Evolutionary conservation across 2,797 vertebrate species (phyloP).

Genomic region (Macrochelys suwanniensis): DNA sequence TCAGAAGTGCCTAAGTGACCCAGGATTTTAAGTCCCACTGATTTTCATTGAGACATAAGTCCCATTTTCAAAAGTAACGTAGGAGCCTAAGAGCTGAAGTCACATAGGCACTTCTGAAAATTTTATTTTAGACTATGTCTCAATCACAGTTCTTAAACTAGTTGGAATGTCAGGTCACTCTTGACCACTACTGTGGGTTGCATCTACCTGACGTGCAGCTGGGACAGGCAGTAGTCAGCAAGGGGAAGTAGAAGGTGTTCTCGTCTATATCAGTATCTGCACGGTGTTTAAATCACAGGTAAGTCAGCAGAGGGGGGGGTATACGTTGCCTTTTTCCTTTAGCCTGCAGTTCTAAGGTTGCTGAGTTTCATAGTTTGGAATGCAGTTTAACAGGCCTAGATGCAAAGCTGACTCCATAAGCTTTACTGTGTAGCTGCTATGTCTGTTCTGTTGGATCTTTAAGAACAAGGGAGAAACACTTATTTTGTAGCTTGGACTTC

Average conservation of each 20-base stretch:
- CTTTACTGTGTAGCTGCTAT: conserved; percentile 23
- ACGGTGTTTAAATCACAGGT: conserved; percentile 26
- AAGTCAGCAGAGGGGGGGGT: background rate
- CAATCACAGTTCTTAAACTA: background rate
- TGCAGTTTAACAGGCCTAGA: background rate
- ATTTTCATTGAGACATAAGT: background rate
- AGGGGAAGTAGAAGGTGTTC: background rate
- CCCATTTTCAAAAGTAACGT: too few relatives aligned
- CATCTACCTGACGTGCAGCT: background rate
- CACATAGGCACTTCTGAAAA: background rate
- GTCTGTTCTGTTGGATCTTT: background rate
- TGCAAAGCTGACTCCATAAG: conserved; percentile 38
- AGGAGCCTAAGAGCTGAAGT: too few relatives aligned
- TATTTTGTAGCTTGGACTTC: conserved; percentile 28
- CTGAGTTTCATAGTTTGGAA: background rate
- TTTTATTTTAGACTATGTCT: background rate
- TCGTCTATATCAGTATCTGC: background rate
- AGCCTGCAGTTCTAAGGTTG: background rate
- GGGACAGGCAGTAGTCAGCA: background rate
- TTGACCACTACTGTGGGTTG: background rate
- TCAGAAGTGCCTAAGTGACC: background rate
- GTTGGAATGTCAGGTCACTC: background rate
- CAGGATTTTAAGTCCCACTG: background rate
- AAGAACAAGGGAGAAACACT: background rate
- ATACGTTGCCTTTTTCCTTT: conserved; percentile 28